Conservation (phyloP, 1,140 invertebrate species). For the Macrostomum lignano region DNA sequence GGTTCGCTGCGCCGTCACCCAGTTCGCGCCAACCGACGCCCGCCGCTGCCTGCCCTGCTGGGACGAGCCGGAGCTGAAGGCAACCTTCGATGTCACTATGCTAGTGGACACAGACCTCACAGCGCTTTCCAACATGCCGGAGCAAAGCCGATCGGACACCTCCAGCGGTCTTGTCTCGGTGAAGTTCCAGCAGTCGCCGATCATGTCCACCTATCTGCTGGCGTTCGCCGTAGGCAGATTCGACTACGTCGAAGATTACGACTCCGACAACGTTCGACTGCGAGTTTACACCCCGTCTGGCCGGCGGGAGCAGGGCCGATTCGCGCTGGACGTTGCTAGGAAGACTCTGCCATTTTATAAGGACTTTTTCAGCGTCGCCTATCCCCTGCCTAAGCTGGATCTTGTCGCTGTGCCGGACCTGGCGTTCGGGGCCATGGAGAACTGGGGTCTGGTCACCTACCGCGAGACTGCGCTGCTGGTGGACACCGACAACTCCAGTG, state of each 20-base stretch:
- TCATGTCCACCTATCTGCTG: slow-evolving; percentile 84
- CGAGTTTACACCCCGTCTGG: slow-evolving; percentile 67
- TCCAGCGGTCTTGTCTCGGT: slow-evolving; percentile 23
- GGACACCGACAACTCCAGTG: slow-evolving; percentile 10
- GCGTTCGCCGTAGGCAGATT: slow-evolving; percentile 72
- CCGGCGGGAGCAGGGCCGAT: slow-evolving; percentile 62
- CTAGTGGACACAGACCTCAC: slow-evolving; percentile 39
- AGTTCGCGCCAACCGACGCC: slow-evolving; percentile 53
- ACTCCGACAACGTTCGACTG: slow-evolving; percentile 31
- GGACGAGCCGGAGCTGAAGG: slow-evolving; percentile 81
- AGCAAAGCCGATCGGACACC: slow-evolving; percentile 5
- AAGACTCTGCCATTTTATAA: slow-evolving; percentile 66
- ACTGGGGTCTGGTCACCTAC: slow-evolving; percentile 71
- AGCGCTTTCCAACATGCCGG: slow-evolving; percentile 69
- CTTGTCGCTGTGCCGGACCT: slow-evolving; percentile 40
- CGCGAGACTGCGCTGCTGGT: slow-evolving; percentile 46
- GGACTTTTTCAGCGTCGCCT: slow-evolving; percentile 68
- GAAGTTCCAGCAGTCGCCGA: slow-evolving; percentile 52
- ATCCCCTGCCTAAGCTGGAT: slow-evolving; percentile 52
- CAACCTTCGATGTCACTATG: slow-evolving; percentile 64
- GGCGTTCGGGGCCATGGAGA: slow-evolving; percentile 33
- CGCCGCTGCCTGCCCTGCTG: slow-evolving; percentile 75
- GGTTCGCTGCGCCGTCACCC: slow-evolving; percentile 55
- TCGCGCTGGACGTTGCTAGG: slow-evolving; percentile 43
- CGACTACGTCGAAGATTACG: slow-evolving; percentile 56